A percentile compares a stretch with the other conserved stretches of the same genome.
Conservation (phyloP, 1,140 invertebrate species). For the Pseudachorutes palmiensis region DNA sequence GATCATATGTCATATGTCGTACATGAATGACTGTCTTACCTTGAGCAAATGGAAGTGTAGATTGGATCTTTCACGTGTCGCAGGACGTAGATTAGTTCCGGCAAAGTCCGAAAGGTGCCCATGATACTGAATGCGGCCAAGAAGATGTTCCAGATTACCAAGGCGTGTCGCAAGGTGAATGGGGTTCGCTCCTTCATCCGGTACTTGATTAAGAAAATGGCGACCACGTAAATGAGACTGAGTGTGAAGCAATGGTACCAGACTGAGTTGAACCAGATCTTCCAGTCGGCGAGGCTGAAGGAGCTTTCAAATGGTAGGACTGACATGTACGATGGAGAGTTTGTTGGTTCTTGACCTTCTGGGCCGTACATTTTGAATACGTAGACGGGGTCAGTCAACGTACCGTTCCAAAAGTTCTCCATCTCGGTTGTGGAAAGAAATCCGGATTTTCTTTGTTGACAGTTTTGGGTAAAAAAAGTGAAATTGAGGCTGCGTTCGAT, state of each 20-base stretch:
- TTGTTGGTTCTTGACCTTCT: background rate
- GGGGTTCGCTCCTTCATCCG: conserved; percentile 81
- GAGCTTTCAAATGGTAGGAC: background rate
- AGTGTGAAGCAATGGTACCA: background rate
- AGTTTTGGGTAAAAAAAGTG: background rate
- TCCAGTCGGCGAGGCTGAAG: background rate
- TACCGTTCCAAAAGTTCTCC: background rate
- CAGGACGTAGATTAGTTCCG: conserved; percentile 76
- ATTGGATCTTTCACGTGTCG: conserved; percentile 39
- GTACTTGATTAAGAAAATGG: conserved; percentile 84
- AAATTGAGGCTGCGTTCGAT: too few relatives aligned
- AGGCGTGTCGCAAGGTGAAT: conserved; percentile 71
- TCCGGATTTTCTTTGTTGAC: background rate
- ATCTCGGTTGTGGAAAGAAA: background rate
- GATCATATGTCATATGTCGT: background rate
- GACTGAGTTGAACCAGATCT: background rate
- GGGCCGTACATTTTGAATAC: background rate
- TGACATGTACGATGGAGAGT: background rate
- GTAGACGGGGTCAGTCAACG: background rate
- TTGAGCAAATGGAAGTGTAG: background rate
- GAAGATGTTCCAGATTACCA: conserved; percentile 84
- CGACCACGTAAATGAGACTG: conserved; percentile 62
- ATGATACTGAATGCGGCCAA: conserved; percentile 91
- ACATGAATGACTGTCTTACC: background rate
- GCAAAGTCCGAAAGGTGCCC: conserved; percentile 73